Conservation (phyloP, 2,113 vertebrate species). For the Ptilonorhynchus violaceus region DNA sequence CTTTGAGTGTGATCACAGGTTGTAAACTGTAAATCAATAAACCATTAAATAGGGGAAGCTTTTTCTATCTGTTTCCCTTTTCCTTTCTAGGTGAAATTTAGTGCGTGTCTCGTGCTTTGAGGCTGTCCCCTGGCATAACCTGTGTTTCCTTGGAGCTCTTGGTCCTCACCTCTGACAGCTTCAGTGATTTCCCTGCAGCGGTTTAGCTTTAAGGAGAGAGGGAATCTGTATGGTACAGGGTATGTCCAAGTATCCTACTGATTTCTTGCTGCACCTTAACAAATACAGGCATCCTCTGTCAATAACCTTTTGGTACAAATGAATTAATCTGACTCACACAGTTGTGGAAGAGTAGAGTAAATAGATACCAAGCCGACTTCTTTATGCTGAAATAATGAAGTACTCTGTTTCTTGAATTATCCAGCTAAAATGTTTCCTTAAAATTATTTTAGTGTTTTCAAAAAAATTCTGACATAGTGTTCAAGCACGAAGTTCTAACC, state of each 20-base stretch:
- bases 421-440: neutral
- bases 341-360: neutral
- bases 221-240: neutral
- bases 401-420: neutral
- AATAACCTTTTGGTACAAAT: neutral
- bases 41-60: neutral
- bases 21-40: neutral
- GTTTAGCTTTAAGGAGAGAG: neutral
- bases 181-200: neutral
- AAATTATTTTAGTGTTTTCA: neutral
- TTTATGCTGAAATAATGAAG: neutral
- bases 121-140: neutral
- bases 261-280: neutral
- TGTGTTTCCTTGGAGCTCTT: neutral
- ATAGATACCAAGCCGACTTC: neutral
- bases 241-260: neutral
- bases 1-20: accelerated
- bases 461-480: neutral
- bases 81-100: neutral
- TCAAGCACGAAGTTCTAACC: neutral
- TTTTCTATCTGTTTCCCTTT: neutral
- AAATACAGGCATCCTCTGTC: neutral
- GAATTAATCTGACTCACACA: neutral
- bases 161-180: neutral
- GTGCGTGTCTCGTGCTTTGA: neutral